Evolutionary conservation across 2,888 invertebrate species (phyloP), one percentile per base, ranked within the genome.

Genomic region (Ectropis crepuscularia): DNA sequence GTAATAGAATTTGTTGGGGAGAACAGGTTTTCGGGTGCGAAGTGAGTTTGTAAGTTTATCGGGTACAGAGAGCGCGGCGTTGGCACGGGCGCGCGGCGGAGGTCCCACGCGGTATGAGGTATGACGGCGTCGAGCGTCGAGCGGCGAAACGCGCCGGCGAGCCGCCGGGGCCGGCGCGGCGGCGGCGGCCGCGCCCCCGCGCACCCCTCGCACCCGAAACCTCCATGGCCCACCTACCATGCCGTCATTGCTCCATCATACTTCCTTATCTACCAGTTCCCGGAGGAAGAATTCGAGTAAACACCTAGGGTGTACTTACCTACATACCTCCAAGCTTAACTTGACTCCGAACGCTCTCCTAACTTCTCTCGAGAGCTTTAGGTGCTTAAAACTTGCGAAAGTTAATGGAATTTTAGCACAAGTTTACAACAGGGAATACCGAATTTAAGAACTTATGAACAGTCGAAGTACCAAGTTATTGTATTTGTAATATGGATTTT

Each of bases 31-130:
- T 75, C 75, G 80, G 68, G 78, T 76, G 76, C 81, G 81, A 88
- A 86, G 85, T 81, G 83, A 87, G 84, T 87, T 88, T 83, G 76
- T 79, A 89, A 90, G 87, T 89, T 89, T 84, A 77, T 80, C 79
- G 75, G 76, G 79, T 70, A 72, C 73, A 74, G 76, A 76, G 76
- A 76, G 77, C 77, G 79, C 67, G 71, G 71, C 66, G 71, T 68
- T 75, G 69, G 77, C 83, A 79, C 83, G 83, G 80, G 76, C 83
- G 77, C 82, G 80, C 85, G 80, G 73, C 70, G 73, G 77, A 81
- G 83, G 85, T 79, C 80, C 77, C 84, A 80, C 85, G 83, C 89
- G 88, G 76, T 86, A 74, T 81, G 83, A 79, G 88, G 76, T 86
- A 74, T 81, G 83, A 79, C 77, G 80, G 86, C 86, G 53, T 11